Evolutionary conservation across 2,888 invertebrate genomes (phyloP), one percentile per base, ranked within the genome.

Genomic region (Bhutanitis thaidina): DNA sequence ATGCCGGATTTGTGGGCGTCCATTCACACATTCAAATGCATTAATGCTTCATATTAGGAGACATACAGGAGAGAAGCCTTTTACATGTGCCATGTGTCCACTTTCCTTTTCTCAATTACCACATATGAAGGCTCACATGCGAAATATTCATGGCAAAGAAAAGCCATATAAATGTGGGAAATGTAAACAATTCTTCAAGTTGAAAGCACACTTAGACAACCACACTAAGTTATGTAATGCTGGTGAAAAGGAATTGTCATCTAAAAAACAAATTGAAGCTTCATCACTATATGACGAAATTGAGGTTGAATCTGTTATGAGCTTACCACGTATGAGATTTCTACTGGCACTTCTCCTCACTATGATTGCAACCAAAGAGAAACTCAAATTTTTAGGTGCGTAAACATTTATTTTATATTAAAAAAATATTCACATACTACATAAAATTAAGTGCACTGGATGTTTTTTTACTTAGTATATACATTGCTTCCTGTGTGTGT

Each of bases 41-140:
- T 85, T 96, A 5, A 95, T 95, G 82, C 87, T 96, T 44, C 96
- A 97, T 74, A 94, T 94, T 8, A 90, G 96, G 37, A 91, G 94
- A 10, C 96, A 96, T 69, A 96, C 96, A 0, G 96, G 96, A 0
- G 96, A 96, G 73, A 94, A 95, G 64, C 96, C 96, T 0, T 96
- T 96, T 72, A 90, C 67, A 13, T 94, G 94, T 68, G 85, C 92
- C 10, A 81, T 94, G 62, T 95, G 95, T 67, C 92, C 93, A 32
- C 91, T 93, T 32, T 92, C 93, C 0, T 96, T 96, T 74, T 93
- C 95, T 0, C 96, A 96, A 71, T 77, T 96, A 50, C 95, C 96
- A 0, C 96, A 96, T 69, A 92, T 96, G 78, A 96, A 96, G 78
- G 95, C 96, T 55, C 96, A 97, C 74, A 95, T 97, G 95, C 91